These are phyloP conservation scores for Phocides pigmalion DNA, from an alignment of 1,140 invertebrate species.

Conservation along the genomic window DNA sequence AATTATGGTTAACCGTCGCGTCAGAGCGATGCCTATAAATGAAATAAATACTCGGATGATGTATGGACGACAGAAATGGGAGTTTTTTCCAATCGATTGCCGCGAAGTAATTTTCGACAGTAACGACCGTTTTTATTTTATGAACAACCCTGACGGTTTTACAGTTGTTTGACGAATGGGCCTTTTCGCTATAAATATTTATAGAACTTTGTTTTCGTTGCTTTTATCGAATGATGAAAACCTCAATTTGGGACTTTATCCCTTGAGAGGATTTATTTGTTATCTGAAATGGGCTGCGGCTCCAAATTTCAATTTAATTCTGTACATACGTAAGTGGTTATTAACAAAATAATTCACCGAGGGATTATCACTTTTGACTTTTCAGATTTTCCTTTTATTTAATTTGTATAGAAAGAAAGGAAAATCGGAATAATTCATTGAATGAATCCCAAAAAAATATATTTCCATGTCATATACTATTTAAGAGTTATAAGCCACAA, in stretches of 20 bases:
- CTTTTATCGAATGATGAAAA: conserved; percentile 27
- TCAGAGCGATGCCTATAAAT: conserved; percentile 11
- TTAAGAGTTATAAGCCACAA: no score
- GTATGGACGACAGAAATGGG: conserved; percentile 20
- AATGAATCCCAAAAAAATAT: no score
- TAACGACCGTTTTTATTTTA: conserved; percentile 44
- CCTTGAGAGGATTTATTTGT: conserved; percentile 31
- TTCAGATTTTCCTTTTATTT: background rate
- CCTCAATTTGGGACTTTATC: conserved; percentile 24
- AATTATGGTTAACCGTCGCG: conserved; percentile 25
- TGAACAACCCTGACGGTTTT: conserved; percentile 35
- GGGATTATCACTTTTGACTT: conserved; percentile 39
- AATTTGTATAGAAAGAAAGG: no score
- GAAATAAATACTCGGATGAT: conserved; percentile 31
- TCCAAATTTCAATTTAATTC: conserved; percentile 9
- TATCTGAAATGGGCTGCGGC: conserved; percentile 6
- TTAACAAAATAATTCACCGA: conserved; percentile 32
- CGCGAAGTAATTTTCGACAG: conserved; percentile 32
- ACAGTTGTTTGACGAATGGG: conserved; percentile 42
- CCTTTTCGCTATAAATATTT: conserved; percentile 22
- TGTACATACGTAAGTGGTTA: background rate
- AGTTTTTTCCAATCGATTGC: conserved; percentile 28
- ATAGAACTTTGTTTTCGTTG: conserved; percentile 28
- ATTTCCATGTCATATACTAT: no score
- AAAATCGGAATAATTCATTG: no score